These are phyloP conservation scores for Micromussa lordhowensis DNA, from an alignment of 92 coral and sea anemone species.

Conservation along the genomic window DNA sequence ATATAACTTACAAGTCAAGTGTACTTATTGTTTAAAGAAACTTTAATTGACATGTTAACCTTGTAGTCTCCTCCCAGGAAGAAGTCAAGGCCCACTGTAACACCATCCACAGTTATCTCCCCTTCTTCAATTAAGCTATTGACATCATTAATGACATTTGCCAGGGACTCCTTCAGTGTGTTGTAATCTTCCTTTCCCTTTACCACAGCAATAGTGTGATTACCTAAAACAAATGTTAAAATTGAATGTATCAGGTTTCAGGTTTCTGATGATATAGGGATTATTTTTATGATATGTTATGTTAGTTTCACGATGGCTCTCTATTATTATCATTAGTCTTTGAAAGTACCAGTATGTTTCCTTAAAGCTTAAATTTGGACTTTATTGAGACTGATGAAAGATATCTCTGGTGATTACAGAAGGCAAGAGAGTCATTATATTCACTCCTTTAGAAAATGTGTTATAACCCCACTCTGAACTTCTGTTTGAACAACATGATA, in stretches of 20 bases:
- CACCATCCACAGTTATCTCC: constrained; percentile 9
- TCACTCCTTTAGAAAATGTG: too few relatives aligned
- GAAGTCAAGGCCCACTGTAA: constrained; percentile 29
- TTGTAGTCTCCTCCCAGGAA: constrained; percentile 46
- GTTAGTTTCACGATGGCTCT: too few relatives aligned
- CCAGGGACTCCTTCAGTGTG: constrained; percentile 28
- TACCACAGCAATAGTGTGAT: constrained; percentile 3
- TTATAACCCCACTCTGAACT: too few relatives aligned
- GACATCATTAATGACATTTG: constrained; percentile 35
- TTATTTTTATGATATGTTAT: too few relatives aligned
- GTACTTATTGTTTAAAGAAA: background rate
- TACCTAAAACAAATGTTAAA: background rate
- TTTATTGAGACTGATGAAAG: too few relatives aligned
- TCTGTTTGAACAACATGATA: too few relatives aligned
- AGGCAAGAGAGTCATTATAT: too few relatives aligned
- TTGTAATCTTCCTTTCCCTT: constrained; percentile 37
- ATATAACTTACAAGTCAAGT: background rate
- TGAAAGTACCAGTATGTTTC: too few relatives aligned
- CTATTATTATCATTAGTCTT: too few relatives aligned
- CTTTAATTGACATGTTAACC: background rate
- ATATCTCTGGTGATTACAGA: too few relatives aligned
- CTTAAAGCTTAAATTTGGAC: too few relatives aligned
- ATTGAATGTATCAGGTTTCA: background rate
- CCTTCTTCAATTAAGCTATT: constrained; percentile 26
- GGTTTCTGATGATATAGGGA: too few relatives aligned